phyloP scores from a whole-genome alignment of 2,888 invertebrate species.

The Pristionchus entomophagus region DNA sequence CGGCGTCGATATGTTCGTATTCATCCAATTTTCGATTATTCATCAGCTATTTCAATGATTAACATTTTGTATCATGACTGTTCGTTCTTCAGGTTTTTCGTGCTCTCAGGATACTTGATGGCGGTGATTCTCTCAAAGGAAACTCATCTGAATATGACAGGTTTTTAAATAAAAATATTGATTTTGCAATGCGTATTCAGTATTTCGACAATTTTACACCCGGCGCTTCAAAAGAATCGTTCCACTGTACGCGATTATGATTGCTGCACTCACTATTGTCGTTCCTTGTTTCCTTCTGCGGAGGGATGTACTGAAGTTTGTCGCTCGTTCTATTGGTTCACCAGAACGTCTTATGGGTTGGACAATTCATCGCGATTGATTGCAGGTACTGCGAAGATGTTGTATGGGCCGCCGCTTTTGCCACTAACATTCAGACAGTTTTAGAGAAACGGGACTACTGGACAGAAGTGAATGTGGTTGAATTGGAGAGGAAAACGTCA shows the following conservation, averaged over 20 bases:
- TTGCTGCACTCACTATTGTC: neutral
- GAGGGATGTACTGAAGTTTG: neutral
- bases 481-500: neutral
- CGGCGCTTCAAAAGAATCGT: conserved; percentile 33
- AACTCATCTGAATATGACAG: neutral
- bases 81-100: neutral
- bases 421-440: neutral
- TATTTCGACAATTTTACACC: conserved; percentile 6
- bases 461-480: neutral
- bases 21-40: no score
- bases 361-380: neutral
- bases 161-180: neutral
- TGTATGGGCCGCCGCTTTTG: neutral
- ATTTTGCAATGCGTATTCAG: neutral
- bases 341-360: no score
- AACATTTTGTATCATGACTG: no score
- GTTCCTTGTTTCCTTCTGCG: neutral
- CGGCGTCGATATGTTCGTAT: no score
- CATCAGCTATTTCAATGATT: no score
- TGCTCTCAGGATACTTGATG: neutral
- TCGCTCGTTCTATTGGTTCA: no score
- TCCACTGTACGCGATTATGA: neutral
- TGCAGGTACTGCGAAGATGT: neutral
- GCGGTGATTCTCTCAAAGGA: neutral
- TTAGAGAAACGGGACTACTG: neutral